These are phyloP conservation scores for Xiphorhynchus erythropygius DNA, from an alignment of 2,797 vertebrate genomes.

Conservation along the genomic window DNA sequence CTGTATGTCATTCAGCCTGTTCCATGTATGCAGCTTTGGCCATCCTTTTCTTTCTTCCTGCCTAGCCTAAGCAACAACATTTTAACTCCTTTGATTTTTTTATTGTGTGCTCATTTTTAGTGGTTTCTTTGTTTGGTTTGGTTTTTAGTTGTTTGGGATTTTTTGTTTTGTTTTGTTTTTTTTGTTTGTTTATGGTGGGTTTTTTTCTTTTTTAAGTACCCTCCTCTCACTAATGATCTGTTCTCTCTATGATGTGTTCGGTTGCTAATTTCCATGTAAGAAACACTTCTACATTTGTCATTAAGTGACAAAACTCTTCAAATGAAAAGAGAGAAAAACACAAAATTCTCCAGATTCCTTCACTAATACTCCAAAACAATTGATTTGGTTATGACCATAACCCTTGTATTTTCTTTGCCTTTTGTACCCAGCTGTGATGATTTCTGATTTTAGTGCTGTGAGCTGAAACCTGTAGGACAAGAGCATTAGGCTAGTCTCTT, in stretches of 20 bases:
- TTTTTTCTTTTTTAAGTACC: background rate
- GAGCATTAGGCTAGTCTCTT: background rate
- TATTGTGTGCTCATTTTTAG: too few relatives aligned
- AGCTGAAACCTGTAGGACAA: background rate
- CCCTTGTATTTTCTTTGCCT: background rate
- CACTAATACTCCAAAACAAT: slow-evolving; percentile 8
- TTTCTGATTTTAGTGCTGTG: background rate
- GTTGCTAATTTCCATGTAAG: background rate
- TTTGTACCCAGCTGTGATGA: background rate
- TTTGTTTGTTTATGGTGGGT: background rate
- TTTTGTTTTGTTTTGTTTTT: too few relatives aligned
- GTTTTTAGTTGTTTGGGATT: background rate
- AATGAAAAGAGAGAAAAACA: background rate
- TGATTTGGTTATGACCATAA: background rate
- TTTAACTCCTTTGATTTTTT: background rate
- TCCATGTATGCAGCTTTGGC: background rate
- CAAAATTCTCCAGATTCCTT: background rate
- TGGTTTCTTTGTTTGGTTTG: background rate
- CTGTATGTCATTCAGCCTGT: background rate
- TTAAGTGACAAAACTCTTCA: background rate
- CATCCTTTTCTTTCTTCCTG: background rate
- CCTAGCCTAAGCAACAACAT: background rate
- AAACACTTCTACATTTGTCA: background rate
- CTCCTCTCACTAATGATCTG: background rate
- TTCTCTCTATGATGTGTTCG: background rate